Percentiles rank a stretch among this genome's conserved stretches.
Evolutionary conservation across 2,113 vertebrate genomes (phyloP).

Genomic region (Galeopterus variegatus): DNA sequence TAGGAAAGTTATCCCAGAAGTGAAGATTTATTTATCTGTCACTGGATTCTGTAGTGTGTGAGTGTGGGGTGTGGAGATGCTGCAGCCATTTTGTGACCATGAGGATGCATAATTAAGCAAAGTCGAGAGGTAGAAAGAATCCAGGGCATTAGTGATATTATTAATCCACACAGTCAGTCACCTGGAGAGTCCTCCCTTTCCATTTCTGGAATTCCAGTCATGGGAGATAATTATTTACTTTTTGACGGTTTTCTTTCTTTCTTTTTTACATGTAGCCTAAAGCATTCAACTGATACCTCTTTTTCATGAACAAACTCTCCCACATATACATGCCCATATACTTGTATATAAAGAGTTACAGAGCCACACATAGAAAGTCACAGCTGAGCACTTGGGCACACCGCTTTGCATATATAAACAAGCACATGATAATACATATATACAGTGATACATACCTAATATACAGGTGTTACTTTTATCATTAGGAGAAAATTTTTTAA

Average conservation of each 20-base stretch:
- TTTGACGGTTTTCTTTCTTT: not conserved
- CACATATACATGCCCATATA: not conserved
- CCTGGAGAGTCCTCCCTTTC: not conserved
- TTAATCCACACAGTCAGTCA: not conserved
- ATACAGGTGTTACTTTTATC: not conserved
- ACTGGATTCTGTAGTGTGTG: not conserved
- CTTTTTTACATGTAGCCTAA: not conserved
- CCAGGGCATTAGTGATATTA: not conserved
- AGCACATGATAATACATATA: not conserved
- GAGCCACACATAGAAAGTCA: not conserved
- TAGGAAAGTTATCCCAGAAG: not conserved
- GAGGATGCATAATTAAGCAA: not conserved
- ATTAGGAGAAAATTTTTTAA: not conserved
- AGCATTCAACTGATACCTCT: not conserved
- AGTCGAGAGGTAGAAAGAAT: not conserved
- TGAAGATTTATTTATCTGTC: not conserved
- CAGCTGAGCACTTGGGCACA: not conserved
- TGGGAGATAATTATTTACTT: not conserved
- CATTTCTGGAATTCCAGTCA: not conserved
- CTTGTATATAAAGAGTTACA: not conserved
- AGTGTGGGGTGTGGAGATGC: not conserved
- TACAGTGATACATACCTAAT: not conserved
- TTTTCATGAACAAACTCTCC: not conserved
- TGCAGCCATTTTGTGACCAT: not conserved
- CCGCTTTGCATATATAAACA: not conserved